Evolutionary conservation across 1,140 invertebrate species (phyloP).

Genomic region (Paraescarpia echinospica): DNA sequence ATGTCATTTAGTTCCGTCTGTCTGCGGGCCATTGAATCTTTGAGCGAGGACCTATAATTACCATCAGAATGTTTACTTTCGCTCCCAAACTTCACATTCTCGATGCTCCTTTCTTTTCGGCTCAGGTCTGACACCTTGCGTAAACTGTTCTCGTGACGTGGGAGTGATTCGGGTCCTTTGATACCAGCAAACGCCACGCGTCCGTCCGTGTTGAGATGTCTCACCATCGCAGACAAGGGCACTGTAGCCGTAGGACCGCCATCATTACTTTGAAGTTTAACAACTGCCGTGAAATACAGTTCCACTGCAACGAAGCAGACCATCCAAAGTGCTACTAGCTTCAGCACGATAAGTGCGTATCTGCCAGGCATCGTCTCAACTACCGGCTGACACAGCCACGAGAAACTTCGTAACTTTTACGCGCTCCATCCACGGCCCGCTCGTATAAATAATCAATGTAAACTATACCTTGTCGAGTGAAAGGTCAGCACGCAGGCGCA

Average conservation of each 20-base stretch:
- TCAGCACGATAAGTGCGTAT: not conserved
- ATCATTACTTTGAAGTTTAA: slow-evolving; percentile 2
- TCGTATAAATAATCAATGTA: too few relatives aligned
- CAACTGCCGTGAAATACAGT: not conserved
- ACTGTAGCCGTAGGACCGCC: not conserved
- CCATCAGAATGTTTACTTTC: not conserved
- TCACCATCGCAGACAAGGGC: not conserved
- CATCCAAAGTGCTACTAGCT: not conserved
- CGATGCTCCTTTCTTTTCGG: not conserved
- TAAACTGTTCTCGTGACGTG: not conserved
- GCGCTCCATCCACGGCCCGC: not conserved
- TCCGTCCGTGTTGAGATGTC: not conserved
- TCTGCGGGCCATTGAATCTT: not conserved
- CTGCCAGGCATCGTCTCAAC: not conserved
- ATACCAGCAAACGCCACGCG: not conserved
- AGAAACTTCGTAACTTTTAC: not conserved
- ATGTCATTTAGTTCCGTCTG: slow-evolving; percentile 70
- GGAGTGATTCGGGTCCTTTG: not conserved
- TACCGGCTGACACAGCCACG: not conserved
- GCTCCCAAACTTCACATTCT: not conserved
- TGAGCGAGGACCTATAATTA: not conserved
- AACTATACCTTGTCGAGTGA: not conserved
- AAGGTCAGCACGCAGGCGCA: slow-evolving; percentile 24
- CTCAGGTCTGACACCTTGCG: not conserved
- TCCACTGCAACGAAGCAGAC: not conserved